Conservation (phyloP, 2,113 vertebrate genomes). For the Xyrauchen texanus region DNA sequence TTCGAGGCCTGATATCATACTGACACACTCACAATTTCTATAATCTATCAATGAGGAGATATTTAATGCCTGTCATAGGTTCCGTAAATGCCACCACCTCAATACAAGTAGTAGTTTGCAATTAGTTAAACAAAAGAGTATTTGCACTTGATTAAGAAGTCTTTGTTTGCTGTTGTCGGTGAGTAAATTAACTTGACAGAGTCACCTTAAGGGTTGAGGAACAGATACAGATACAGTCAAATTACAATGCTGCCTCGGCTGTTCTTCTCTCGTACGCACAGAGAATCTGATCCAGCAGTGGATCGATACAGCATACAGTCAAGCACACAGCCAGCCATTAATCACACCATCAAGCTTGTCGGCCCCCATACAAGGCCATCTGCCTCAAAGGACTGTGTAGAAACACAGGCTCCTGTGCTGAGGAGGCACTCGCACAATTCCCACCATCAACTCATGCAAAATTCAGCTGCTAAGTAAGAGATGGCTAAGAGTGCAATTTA, state of each 20-base stretch:
- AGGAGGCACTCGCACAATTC: conserved; percentile 48
- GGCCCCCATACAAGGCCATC: conserved; percentile 49
- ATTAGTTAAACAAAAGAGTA: conserved; percentile 24
- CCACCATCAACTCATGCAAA: conserved; percentile 58
- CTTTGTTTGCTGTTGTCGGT: conserved; percentile 31
- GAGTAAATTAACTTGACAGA: conserved; percentile 37
- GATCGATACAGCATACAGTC: conserved; percentile 67
- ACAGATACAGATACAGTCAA: conserved; percentile 52
- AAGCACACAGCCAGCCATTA: conserved; percentile 58
- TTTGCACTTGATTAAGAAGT: conserved; percentile 49
- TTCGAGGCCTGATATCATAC: no score
- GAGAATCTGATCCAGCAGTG: conserved; percentile 54
- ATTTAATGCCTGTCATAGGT: conserved; percentile 48
- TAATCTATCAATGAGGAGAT: conserved; percentile 56
- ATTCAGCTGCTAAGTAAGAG: conserved; percentile 52
- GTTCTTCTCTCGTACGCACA: conserved; percentile 40
- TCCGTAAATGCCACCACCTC: conserved; percentile 50
- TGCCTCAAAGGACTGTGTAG: conserved; percentile 58
- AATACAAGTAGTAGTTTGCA: not conserved
- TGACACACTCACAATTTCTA: not conserved
- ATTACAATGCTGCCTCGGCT: conserved; percentile 58
- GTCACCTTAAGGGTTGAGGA: conserved; percentile 38
- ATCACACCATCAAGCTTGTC: conserved; percentile 66
- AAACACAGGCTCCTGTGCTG: conserved; percentile 60
- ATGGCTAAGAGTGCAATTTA: not conserved